A percentile compares a stretch with the other conserved stretches of the same genome.
Conservation (phyloP, 1,140 invertebrate species). For the Drosophila truncata region DNA sequence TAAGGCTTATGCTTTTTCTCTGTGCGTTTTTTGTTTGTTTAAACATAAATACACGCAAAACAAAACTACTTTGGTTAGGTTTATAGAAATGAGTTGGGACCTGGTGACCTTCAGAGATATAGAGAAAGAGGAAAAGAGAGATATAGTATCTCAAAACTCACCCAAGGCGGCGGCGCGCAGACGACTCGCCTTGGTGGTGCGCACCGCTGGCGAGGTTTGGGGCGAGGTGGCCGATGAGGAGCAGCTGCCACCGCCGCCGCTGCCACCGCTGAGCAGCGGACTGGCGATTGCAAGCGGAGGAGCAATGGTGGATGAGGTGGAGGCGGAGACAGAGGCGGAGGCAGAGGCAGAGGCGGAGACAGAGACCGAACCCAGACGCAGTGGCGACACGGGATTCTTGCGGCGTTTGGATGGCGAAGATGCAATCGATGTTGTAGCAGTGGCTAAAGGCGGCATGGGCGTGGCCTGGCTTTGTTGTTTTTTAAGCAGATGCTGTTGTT, state of each 20-base stretch:
- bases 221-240: constrained; percentile 66
- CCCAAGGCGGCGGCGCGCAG: constrained; percentile 88
- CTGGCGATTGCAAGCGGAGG: constrained; percentile 48
- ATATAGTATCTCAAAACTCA: constrained; percentile 54
- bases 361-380: constrained; percentile 44
- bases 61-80: constrained; percentile 28
- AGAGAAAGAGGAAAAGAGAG: background rate
- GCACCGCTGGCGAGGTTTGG: constrained; percentile 85
- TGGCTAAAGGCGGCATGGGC: constrained; percentile 72
- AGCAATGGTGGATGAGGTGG: constrained; percentile 22
- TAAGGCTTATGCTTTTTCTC: background rate
- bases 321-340: background rate
- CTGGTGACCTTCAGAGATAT: constrained; percentile 7
- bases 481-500: constrained; percentile 28
- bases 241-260: constrained; percentile 45
- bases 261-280: constrained; percentile 49
- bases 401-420: constrained; percentile 63
- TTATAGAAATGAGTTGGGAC: background rate
- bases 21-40: background rate
- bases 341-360: background rate
- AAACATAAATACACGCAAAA: constrained; percentile 21
- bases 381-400: constrained; percentile 73
- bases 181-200: constrained; percentile 90
- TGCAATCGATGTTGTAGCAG: constrained; percentile 21
- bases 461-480: constrained; percentile 52